Base-by-base conservation (phyloP, 2,888 invertebrate genomes). In the Ariolimax columbianus region DNA sequence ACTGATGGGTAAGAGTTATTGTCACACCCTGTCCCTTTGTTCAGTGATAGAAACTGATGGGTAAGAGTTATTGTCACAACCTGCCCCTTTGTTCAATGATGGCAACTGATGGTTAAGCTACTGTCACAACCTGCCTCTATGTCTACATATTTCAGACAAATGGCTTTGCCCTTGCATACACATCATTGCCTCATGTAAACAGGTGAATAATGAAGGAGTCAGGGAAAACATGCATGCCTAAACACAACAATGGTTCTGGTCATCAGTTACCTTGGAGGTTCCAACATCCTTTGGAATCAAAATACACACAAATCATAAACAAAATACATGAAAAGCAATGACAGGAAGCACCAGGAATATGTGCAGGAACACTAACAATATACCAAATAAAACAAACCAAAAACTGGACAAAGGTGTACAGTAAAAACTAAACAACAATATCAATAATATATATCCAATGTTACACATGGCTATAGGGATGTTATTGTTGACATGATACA, bases 191-290 rank as follows among this genome's bases (percentile, higher is more conserved):
- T n/a, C 4, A 63, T 23, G 4, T n/a, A n/a, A 40, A 72, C 36
- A 40, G 55, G 72, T 40, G 72, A 40, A 30, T 40, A 72, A 9
- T 68, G 40, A 11, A 2, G 14, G 30, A 14, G 73, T 75, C 30
- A 75, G n/a, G 73, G 11, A 38, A 38, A 72, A 75, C 26, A 43
- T 26, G 55, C 55, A 78, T 78, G 78, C 59, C 26, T 38, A 59
- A 9, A 59, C 26, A 59, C 59, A 63, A 6, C 6, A 77, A 55
- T 55, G 38, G 40, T n/a, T 40, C 17, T 38, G 59, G 43, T 78
- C 36, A 38, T 23, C 30, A 30, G 86, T 86, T 83, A 83, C 86
- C 82, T 86, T 47, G 30, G 68, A 36, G 70, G 17, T 40, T 59
- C 75, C 79, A 75, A 38, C 40, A 40, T 77, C 82, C 82, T 80